Evolutionary conservation across 2,888 invertebrate genomes (phyloP), one percentile per base, ranked within the genome.

Genomic region (Laspeyria flexula): DNA sequence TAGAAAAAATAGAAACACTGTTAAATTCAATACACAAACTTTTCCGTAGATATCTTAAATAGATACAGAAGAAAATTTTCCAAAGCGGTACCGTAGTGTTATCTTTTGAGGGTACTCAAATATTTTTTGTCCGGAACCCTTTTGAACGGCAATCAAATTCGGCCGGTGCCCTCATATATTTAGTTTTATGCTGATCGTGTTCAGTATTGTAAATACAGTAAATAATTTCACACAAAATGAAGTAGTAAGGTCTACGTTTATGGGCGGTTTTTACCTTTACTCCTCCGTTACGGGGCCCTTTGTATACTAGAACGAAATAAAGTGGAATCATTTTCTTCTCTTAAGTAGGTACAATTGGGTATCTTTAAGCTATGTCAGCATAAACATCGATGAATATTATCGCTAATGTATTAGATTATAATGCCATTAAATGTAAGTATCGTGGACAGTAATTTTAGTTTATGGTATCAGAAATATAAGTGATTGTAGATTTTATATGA

Each of bases 1-100:
- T 50, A 62, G 40, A 55, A 37, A 21, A 47, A 66, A 7, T n/a
- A 60, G 38, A 48, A 44, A 47, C 47, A 58, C 37, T 33, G 34
- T 52, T 53, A 52, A 52, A 66, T 66, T 65, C 52, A 58, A 65
- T 66, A 43, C 34, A 40, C 5, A 50, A 65, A 63, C 55, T 62
- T 62, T 62, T 41, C 6, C 11, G 33, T 38, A 18, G 45, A 46
- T 62, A 49, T 58, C 51, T 52, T 46, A 33, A 54, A 62, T 27
- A 62, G 35, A 64, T 66, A 62, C 50, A 54, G 18, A 31, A 12
- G 29, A 38, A 37, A 50, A 48, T 51, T 57, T 18, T 33, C 35
- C 35, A 44, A 49, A 40, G 31, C 41, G 27, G 6, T 43, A 13
- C 21, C 13, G 13, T 16, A 21, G 30, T 34, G 33, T 41, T 56